Percentiles rank a stretch among this genome's conserved stretches.
phyloP scores from a whole-genome alignment of 2,797 vertebrate species.

The Chanos chanos region DNA sequence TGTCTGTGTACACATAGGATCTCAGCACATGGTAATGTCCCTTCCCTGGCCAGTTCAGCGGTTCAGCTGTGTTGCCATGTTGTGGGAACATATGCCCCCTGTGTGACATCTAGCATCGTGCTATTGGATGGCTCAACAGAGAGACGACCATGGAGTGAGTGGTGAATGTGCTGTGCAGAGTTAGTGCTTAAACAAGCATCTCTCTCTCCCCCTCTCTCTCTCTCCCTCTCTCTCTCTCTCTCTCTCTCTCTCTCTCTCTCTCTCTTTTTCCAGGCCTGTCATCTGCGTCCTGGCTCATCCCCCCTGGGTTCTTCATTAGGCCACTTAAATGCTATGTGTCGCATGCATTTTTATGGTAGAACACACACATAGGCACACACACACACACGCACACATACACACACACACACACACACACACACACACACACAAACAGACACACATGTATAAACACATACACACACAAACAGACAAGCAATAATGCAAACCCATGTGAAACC shows the following conservation, averaged over 20 bases:
- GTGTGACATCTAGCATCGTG: conserved; percentile 18
- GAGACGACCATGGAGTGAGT: too few species aligned
- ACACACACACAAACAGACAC: too few species aligned
- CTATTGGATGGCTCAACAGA: too few species aligned
- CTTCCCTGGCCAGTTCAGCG: background rate
- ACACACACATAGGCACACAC: background rate
- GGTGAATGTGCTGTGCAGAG: conserved; percentile 16
- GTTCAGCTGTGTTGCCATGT: conserved; percentile 31
- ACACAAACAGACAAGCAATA: background rate
- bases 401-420: background rate
- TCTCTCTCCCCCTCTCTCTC: too few species aligned
- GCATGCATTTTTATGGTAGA: background rate
- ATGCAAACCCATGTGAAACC: background rate
- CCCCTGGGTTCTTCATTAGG: too few species aligned
- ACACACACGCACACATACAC: background rate
- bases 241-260: too few species aligned
- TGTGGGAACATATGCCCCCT: conserved; percentile 52
- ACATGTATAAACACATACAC: too few species aligned
- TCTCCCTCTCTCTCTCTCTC: too few species aligned
- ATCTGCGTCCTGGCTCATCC: too few species aligned
- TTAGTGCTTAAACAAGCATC: conserved; percentile 1
- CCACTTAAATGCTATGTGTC: background rate
- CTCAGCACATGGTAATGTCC: conserved; percentile 13
- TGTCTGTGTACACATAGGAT: background rate
- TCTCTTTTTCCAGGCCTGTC: too few species aligned